Evolutionary conservation across 2,888 invertebrate genomes (phyloP), one percentile per base, ranked within the genome.

Genomic region (Panzeria rudis): DNA sequence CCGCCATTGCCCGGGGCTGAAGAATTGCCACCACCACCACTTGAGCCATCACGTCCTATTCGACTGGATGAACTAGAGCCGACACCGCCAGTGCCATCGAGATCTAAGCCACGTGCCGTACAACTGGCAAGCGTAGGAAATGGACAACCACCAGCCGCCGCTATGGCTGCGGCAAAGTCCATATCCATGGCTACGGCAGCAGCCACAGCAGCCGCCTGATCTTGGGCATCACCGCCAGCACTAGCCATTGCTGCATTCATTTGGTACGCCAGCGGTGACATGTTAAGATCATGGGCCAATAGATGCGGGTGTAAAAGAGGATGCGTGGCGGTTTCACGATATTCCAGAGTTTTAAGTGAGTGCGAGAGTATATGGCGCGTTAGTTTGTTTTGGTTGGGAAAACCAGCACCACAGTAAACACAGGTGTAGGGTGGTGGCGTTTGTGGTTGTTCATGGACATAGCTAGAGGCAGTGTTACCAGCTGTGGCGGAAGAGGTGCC

Each of bases 381-480:
- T 93, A 97, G 94, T 95, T 97, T 97, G 95, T 96, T 97, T 94
- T 97, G 97, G 93, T 97, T 97, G 90, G 97, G 96, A 93, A 97
- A 97, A 92, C 96, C 94, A 91, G 95, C 96, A 93, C 97, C 96
- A 95, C 97, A 97, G 94, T 97, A 97, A 94, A 97, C 95, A 94
- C 97, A 97, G 92, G 95, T 95, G 94, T 95, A 96, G 91, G 95
- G 93, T 87, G 93, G 93, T 81, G 90, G 86, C 77, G 89, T 89
- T 78, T 89, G 89, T 86, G 89, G 89, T 79, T 89, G 90, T 83
- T 90, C 89, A 87, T 88, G 87, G 78, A 89, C 86, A 82, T 87
- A 84, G 69, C 76, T 83, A 81, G 87, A 71, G 79, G 87, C 82
- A 71, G 87, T 79, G 77, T 86, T 85, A 69, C 86, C 73, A 54